Evolutionary conservation across 1,140 invertebrate species (phyloP), one percentile per base, ranked within the genome.

Genomic region (Pygmarrhopalites habei): DNA sequence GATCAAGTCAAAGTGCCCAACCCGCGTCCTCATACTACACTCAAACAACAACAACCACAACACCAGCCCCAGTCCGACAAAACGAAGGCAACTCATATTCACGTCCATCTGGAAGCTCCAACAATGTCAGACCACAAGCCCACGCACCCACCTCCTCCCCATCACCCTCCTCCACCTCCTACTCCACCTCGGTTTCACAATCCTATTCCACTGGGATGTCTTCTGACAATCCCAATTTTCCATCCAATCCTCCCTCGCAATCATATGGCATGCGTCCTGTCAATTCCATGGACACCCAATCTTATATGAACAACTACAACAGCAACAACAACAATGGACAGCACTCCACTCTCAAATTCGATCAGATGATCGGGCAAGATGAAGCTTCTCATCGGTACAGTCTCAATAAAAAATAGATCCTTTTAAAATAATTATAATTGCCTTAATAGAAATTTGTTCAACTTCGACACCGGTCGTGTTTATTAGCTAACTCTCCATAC

Each of bases 131-230:
- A 7, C 35, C 35, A 39, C 35, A 7, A 39, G 17, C 17, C 35
- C 35, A 39, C 10, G 35, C 35, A 39, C 35, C 35, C 35, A 39
- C 35, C 35, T 39, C 35, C 35, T 10, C 17, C 35, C 17, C 35
- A 49, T 49, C 47, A 44, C 46, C 49, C 21, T 14, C 10, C 56
- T 19, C 4, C n/a, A 15, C 35, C 53, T 17, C 21, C 15, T 7
- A 17, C 43, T 10, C 4, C n/a, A 19, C 39, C 46, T 30, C 60
- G 65, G 41, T 26, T 66, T 46, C 65, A 66, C 44, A 30, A 35
- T 28, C 65, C 65, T n/a, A 59, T 66, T n/a, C 65, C 65, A 5
- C 14, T 66, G 39, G 65, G 65, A 0, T 66, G 65, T 47, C 60
- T 66, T 14, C 57, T 66, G 3, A 25, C 65, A 43, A 32, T 66